These are phyloP conservation scores for Helicorthomorpha holstii DNA, from an alignment of 1,140 invertebrate species.

Conservation along the genomic window DNA sequence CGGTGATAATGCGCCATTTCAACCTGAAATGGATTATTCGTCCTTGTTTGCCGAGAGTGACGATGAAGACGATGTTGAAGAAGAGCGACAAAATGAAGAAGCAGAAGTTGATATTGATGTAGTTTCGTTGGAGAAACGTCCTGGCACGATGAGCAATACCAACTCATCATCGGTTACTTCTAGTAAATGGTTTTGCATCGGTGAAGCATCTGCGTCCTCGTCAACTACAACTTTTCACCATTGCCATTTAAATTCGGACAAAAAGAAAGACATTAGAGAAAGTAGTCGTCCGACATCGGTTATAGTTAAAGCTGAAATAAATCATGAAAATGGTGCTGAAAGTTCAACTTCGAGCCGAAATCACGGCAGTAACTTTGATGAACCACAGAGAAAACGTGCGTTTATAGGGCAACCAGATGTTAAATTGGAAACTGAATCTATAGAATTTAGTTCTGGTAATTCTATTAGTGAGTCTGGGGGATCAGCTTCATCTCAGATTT, in stretches of 20 bases:
- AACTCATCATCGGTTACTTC: neutral
- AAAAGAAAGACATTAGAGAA: neutral
- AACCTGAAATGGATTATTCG: constrained; percentile 7
- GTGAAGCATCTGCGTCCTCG: neutral
- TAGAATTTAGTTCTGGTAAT: no score
- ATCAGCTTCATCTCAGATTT: no score
- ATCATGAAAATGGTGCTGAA: neutral
- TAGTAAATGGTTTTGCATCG: neutral
- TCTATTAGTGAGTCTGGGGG: no score
- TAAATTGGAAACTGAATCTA: no score
- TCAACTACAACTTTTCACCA: neutral
- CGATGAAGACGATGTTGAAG: no score
- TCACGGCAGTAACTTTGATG: no score
- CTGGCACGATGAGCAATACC: neutral
- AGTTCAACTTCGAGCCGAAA: no score
- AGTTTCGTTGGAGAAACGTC: constrained; percentile 14
- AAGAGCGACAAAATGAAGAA: no score
- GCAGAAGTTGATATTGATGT: constrained; percentile 20
- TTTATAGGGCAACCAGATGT: no score
- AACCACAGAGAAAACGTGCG: no score
- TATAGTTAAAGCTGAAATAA: neutral
- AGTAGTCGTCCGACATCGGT: neutral
- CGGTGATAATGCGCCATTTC: neutral
- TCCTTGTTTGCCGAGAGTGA: constrained; percentile 9
- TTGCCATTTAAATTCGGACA: neutral